Percentiles rank a stretch among this genome's conserved stretches.
phyloP scores from a whole-genome alignment of 2,113 vertebrate species.

The Aviceda subcristata region DNA sequence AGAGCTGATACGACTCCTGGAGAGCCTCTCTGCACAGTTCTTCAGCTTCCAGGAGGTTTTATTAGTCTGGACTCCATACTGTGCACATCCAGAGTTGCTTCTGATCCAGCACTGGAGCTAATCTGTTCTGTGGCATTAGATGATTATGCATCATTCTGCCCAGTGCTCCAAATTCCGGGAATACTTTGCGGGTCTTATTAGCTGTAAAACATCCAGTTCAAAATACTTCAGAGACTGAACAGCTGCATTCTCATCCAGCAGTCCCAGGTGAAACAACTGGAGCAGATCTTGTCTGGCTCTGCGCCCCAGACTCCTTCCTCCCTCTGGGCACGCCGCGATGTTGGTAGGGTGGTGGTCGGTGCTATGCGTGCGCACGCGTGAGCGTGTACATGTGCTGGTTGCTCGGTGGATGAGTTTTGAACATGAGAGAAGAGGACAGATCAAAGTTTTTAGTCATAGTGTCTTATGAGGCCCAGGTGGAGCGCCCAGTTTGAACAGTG shows the following conservation, averaged over 20 bases:
- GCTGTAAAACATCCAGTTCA: not conserved
- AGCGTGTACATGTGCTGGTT: accelerated
- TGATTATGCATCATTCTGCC: not conserved
- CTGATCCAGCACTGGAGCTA: not conserved
- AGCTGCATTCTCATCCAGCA: not conserved
- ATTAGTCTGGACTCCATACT: constrained; percentile 28
- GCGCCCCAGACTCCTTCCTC: not conserved
- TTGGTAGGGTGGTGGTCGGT: not conserved
- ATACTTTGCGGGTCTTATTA: not conserved
- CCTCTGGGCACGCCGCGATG: not conserved
- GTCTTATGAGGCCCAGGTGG: not conserved
- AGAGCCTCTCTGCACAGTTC: constrained; percentile 13
- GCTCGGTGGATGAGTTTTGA: not conserved
- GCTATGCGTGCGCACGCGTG: not conserved
- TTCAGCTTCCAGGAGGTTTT: constrained; percentile 26
- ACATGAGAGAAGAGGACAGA: accelerated
- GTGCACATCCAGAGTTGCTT: not conserved
- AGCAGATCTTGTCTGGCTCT: not conserved
- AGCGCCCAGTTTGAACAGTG: not conserved
- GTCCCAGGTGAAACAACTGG: not conserved
- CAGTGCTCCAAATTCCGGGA: not conserved
- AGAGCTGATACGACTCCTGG: not conserved
- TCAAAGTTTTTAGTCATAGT: not conserved
- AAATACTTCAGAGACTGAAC: not conserved
- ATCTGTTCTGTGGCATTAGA: not conserved